A percentile compares a stretch with the other conserved stretches of the same genome.
Conservation (phyloP, 2,888 invertebrate species). For the Myopa testacea region DNA sequence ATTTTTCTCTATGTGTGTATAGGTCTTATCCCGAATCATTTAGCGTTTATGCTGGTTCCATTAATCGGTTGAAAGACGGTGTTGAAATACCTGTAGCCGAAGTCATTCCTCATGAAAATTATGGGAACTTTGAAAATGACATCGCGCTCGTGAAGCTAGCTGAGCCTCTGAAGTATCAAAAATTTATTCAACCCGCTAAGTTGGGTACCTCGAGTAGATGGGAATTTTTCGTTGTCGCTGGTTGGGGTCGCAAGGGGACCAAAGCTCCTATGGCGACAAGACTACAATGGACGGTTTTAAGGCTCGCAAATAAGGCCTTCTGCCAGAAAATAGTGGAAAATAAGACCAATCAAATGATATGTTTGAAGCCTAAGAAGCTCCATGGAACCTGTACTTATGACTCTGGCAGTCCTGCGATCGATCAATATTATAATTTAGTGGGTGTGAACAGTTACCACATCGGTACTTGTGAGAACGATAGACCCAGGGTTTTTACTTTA, state of each 20-base stretch:
- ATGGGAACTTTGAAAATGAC: slow-evolving; percentile 57
- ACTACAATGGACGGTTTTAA: slow-evolving; percentile 58
- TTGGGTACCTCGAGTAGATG: slow-evolving; percentile 53
- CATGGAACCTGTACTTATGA: slow-evolving; percentile 62
- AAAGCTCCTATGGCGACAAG: slow-evolving; percentile 54
- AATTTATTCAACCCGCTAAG: slow-evolving; percentile 53
- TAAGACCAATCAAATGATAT: slow-evolving; percentile 53
- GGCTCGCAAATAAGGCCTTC: slow-evolving; percentile 45
- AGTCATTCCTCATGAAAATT: slow-evolving; percentile 55
- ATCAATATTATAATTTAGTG: slow-evolving; percentile 56
- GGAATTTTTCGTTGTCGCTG: slow-evolving; percentile 55
- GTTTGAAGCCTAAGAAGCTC: slow-evolving; percentile 54
- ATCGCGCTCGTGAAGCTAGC: slow-evolving; percentile 55
- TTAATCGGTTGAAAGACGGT: slow-evolving; percentile 57
- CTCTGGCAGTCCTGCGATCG: slow-evolving; percentile 60
- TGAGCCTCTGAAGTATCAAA: slow-evolving; percentile 52
- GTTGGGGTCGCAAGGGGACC: slow-evolving; percentile 57
- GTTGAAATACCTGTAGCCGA: slow-evolving; percentile 51
- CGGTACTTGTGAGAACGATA: slow-evolving; percentile 50
- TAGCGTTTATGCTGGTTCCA: slow-evolving; percentile 48
- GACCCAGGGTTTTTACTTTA: too few relatives aligned
- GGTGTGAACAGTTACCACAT: slow-evolving; percentile 59
- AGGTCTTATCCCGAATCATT: slow-evolving; percentile 38
- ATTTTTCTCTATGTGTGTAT: too few relatives aligned
- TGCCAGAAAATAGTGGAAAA: slow-evolving; percentile 49